Percentiles rank a stretch among this genome's conserved stretches.
These are phyloP conservation scores for Thymelicus sylvestris DNA, from an alignment of 2,888 invertebrate species.

Conservation along the genomic window DNA sequence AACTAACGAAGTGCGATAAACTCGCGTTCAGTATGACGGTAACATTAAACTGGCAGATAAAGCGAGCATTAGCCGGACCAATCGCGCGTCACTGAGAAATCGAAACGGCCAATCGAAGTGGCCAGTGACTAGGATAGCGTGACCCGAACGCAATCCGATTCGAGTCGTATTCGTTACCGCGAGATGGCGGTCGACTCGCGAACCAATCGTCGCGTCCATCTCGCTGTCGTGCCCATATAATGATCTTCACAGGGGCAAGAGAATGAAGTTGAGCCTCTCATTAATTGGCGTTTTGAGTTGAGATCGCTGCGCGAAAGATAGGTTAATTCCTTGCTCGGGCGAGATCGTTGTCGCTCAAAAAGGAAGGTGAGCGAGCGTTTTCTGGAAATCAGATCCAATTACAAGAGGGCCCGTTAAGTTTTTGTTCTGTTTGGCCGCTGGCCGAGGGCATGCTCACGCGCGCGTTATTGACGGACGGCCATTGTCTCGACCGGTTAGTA, in stretches of 20 bases:
- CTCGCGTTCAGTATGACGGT: conserved; percentile 75
- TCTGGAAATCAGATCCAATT: conserved; percentile 85
- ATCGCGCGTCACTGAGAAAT: conserved; percentile 75
- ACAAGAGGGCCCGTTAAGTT: conserved; percentile 81
- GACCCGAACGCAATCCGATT: conserved; percentile 83
- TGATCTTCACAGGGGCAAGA: conserved; percentile 84
- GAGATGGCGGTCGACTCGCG: conserved; percentile 79
- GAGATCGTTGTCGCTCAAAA: conserved; percentile 83
- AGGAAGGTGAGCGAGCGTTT: conserved; percentile 82
- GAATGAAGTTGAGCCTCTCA: conserved; percentile 85
- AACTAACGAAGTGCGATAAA: conserved; percentile 79
- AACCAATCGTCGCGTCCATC: conserved; percentile 83
- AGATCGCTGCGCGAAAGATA: conserved; percentile 84
- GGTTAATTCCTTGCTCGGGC: conserved; percentile 82
- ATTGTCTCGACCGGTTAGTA: conserved; percentile 55
- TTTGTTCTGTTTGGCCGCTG: conserved; percentile 80
- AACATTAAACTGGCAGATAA: conserved; percentile 73
- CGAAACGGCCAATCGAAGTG: conserved; percentile 77
- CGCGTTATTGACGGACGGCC: conserved; percentile 74
- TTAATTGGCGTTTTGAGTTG: conserved; percentile 85
- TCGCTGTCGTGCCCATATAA: conserved; percentile 84
- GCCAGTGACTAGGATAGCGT: conserved; percentile 81
- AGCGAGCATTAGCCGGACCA: conserved; percentile 70
- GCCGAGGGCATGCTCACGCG: conserved; percentile 64
- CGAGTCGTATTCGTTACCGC: conserved; percentile 80